A percentile compares a stretch with the other conserved stretches of the same genome.
These are phyloP conservation scores for Tetropium fuscum DNA, from an alignment of 2,888 invertebrate genomes.

Conservation along the genomic window DNA sequence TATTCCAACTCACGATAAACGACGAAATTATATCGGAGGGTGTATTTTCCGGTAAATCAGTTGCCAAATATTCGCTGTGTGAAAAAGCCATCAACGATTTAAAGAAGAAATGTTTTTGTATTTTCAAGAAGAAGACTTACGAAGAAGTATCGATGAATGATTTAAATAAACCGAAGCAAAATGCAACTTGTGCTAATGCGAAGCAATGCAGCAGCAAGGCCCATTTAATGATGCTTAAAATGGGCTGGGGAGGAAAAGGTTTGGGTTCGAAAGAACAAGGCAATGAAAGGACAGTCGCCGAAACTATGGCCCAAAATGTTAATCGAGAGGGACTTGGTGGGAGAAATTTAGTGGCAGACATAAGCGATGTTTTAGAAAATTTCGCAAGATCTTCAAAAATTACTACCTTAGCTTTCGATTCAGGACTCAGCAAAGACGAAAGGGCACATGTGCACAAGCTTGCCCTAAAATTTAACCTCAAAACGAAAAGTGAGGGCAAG, in stretches of 20 bases:
- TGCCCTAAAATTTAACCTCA: slow-evolving; percentile 49
- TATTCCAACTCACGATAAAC: slow-evolving; percentile 30
- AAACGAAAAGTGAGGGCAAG: slow-evolving; percentile 53
- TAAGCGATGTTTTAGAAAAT: slow-evolving; percentile 49
- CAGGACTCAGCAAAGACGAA: slow-evolving; percentile 52
- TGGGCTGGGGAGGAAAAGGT: slow-evolving; percentile 56
- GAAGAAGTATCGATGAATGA: slow-evolving; percentile 49
- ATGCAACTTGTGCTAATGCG: slow-evolving; percentile 21
- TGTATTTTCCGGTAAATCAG: slow-evolving; percentile 29
- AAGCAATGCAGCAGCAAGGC: slow-evolving; percentile 51
- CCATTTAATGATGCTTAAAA: slow-evolving; percentile 54
- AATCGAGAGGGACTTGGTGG: slow-evolving; percentile 50
- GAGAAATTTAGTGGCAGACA: slow-evolving; percentile 46
- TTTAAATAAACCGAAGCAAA: slow-evolving; percentile 29
- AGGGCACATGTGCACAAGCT: slow-evolving; percentile 53
- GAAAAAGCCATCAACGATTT: slow-evolving; percentile 47
- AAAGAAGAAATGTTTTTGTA: slow-evolving; percentile 41
- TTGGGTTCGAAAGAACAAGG: slow-evolving; percentile 54
- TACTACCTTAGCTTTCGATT: slow-evolving; percentile 49
- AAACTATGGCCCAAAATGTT: slow-evolving; percentile 49
- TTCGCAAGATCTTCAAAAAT: slow-evolving; percentile 50
- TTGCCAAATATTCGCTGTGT: slow-evolving; percentile 47
- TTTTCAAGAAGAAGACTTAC: slow-evolving; percentile 48
- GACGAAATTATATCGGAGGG: slow-evolving; percentile 37
- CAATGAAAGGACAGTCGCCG: slow-evolving; percentile 49